These are phyloP conservation scores for Anolis sagrei DNA, from an alignment of 2,113 vertebrate genomes.

Conservation along the genomic window DNA sequence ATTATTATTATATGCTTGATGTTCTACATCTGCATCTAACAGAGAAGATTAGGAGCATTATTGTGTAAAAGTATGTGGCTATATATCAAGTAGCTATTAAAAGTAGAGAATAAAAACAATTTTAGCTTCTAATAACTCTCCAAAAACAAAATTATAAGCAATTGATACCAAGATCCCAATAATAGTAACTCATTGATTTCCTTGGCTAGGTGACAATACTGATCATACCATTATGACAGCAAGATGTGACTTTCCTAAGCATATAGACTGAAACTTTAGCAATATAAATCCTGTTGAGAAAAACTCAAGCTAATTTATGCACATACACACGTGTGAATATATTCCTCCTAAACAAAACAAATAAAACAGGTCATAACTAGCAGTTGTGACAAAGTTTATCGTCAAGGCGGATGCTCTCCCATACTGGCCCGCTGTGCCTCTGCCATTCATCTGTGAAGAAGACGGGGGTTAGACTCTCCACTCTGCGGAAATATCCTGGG, in stretches of 20 bases:
- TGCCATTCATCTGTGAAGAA: constrained; percentile 67
- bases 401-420: constrained; percentile 45
- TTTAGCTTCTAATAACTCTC: background rate
- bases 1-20: no score
- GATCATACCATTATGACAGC: constrained; percentile 31
- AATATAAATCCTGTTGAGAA: constrained; percentile 41
- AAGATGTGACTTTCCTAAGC: background rate
- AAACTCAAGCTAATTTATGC: constrained; percentile 31
- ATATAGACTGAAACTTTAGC: background rate
- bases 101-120: background rate
- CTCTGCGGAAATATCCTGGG: constrained; percentile 52
- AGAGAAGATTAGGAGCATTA: background rate
- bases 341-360: constrained; percentile 41
- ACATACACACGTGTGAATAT: constrained; percentile 26
- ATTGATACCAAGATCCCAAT: background rate
- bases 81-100: background rate
- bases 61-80: background rate
- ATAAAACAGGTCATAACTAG: constrained; percentile 22
- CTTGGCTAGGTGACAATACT: background rate
- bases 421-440: constrained; percentile 40
- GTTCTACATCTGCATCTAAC: background rate
- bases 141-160: constrained; percentile 6
- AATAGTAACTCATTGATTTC: constrained; percentile 4
- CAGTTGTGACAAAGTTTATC: background rate
- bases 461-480: constrained; percentile 64